A percentile compares a stretch with the other conserved stretches of the same genome.
phyloP scores from a whole-genome alignment of 1,140 invertebrate genomes.

The Andricus grossulariae region DNA sequence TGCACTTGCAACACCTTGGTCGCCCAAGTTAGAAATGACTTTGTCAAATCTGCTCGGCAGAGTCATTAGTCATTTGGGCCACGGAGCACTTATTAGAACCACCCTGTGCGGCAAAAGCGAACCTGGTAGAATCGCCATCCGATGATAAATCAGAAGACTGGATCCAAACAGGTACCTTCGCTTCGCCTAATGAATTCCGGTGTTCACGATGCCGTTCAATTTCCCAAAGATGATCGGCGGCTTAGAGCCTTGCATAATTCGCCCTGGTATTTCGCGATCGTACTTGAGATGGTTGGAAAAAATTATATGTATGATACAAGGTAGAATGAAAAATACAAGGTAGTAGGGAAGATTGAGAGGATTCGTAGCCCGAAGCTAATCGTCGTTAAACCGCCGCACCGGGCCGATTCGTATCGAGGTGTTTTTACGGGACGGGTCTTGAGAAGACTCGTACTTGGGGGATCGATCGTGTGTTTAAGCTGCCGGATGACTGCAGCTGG shows the following conservation, averaged over 20 bases:
- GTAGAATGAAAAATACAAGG: constrained; percentile 45
- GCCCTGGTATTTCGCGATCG: constrained; percentile 62
- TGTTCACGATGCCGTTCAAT: constrained; percentile 45
- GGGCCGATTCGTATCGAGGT: constrained; percentile 66
- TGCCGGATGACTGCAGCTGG: constrained; percentile 29
- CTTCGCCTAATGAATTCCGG: constrained; percentile 48
- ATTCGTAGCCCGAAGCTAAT: constrained; percentile 65
- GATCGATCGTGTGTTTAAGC: constrained; percentile 59
- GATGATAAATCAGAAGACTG: constrained; percentile 13
- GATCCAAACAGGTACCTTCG: neutral
- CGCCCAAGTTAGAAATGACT: constrained; percentile 1
- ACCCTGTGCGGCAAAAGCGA: constrained; percentile 21
- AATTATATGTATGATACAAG: constrained; percentile 58
- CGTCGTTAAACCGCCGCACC: constrained; percentile 51
- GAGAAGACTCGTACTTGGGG: constrained; percentile 55
- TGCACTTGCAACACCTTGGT: neutral
- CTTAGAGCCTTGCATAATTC: constrained; percentile 60
- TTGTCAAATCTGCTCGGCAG: constrained; percentile 3
- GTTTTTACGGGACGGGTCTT: constrained; percentile 56
- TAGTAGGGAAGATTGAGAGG: constrained; percentile 31
- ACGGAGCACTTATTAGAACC: constrained; percentile 9
- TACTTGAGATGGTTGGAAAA: constrained; percentile 63
- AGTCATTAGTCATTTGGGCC: constrained; percentile 4
- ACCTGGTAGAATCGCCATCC: neutral
- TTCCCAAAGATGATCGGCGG: constrained; percentile 47